Conservation (phyloP, 1,140 invertebrate species). For the Trachymyrmex cornetzi region DNA sequence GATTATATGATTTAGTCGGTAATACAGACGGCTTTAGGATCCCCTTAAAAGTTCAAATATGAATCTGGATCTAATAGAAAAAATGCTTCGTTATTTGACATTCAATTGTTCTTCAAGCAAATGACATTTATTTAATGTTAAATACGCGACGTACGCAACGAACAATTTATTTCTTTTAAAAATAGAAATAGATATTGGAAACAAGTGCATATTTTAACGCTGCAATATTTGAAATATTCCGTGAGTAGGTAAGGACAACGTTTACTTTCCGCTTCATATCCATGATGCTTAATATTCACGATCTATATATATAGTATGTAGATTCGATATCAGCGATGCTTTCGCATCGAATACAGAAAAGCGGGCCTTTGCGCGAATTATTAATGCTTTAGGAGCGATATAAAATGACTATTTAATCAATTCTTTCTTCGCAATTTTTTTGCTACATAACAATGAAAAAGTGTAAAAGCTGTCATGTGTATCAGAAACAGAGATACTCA, state of each 20-base stretch:
- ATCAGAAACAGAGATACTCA: background rate
- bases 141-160: too few species aligned
- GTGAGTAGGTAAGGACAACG: slow-evolving; percentile 23
- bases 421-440: background rate
- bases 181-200: slow-evolving; percentile 7
- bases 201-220: background rate
- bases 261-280: slow-evolving; percentile 55
- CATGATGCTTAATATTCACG: slow-evolving; percentile 43
- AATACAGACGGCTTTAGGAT: too few species aligned
- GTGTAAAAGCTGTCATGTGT: background rate
- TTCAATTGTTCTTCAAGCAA: background rate
- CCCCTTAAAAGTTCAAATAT: background rate
- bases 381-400: slow-evolving; percentile 15
- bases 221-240: slow-evolving; percentile 36
- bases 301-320: slow-evolving; percentile 4
- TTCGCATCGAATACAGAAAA: slow-evolving; percentile 17
- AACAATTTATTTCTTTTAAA: background rate
- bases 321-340: slow-evolving; percentile 40
- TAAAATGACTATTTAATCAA: slow-evolving; percentile 31
- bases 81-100: slow-evolving; percentile 3
- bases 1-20: too few species aligned
- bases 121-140: slow-evolving; percentile 1
- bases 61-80: background rate
- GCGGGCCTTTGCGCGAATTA: background rate
- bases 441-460: background rate